phyloP scores from a whole-genome alignment of 2,113 vertebrate species.

The Notothenia coriiceps region DNA sequence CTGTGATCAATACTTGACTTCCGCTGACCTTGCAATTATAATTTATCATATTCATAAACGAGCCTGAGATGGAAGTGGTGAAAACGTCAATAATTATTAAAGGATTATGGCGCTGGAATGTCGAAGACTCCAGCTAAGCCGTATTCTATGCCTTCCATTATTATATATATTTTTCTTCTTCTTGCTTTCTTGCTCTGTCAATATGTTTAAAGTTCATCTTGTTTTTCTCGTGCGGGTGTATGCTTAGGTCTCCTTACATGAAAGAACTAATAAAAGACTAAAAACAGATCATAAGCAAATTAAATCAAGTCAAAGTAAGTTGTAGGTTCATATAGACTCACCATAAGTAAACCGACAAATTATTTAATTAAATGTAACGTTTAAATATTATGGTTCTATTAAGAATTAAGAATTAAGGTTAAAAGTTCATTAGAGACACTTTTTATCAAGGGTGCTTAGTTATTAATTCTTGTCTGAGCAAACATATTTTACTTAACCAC shows the following conservation, averaged over 20 bases:
- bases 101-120: slow-evolving; percentile 51
- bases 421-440: not conserved
- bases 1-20: slow-evolving; percentile 73
- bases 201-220: slow-evolving; percentile 4
- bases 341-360: slow-evolving; percentile 2
- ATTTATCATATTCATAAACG: slow-evolving; percentile 74
- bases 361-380: not conserved
- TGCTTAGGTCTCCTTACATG: not conserved
- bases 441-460: not conserved
- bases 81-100: slow-evolving; percentile 72
- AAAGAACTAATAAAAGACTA: not conserved
- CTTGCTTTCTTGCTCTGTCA: slow-evolving; percentile 9
- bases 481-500: not conserved
- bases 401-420: not conserved
- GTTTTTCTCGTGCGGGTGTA: slow-evolving; percentile 6
- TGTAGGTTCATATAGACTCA: not conserved
- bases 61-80: slow-evolving; percentile 50
- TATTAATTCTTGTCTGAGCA: not conserved
- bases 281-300: slow-evolving; percentile 11
- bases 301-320: slow-evolving; percentile 3
- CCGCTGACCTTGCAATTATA: slow-evolving; percentile 67
- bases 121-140: slow-evolving; percentile 35
- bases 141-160: slow-evolving; percentile 32
- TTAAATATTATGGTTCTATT: not conserved
- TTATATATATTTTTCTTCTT: slow-evolving; percentile 2